Percentiles rank a stretch among this genome's conserved stretches.
Evolutionary conservation across 1,140 invertebrate species (phyloP).

Genomic region (Penaeus chinensis): DNA sequence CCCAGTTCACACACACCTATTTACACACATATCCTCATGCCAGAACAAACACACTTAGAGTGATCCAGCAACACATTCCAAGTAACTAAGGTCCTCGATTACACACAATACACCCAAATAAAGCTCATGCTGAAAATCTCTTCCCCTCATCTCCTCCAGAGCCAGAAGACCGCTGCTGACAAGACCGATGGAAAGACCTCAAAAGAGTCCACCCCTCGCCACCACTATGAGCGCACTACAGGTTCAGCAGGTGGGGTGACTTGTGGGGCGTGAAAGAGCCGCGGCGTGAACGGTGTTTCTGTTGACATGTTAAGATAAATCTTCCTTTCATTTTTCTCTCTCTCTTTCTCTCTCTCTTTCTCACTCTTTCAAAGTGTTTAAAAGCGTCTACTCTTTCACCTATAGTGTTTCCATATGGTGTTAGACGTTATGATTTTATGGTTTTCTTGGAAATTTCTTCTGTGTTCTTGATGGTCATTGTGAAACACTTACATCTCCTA

Average conservation of each 20-base stretch:
- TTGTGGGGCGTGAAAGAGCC: no score
- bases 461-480: not conserved
- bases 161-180: slow-evolving; percentile 47
- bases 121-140: not conserved
- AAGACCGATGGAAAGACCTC: slow-evolving; percentile 61
- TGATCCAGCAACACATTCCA: no score
- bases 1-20: not conserved
- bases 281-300: no score
- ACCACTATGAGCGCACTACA: slow-evolving; percentile 63
- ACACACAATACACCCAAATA: no score
- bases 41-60: not conserved
- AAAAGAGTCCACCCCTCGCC: slow-evolving; percentile 62
- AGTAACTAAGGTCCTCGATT: no score
- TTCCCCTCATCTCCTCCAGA: slow-evolving; percentile 21
- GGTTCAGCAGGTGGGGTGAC: slow-evolving; percentile 54
- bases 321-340: not conserved
- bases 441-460: not conserved
- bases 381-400: no score
- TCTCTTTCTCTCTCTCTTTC: not conserved
- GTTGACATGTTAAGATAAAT: slow-evolving; percentile 1
- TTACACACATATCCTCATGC: not conserved
- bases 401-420: not conserved
- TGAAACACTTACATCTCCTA: not conserved
- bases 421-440: slow-evolving; percentile 13
- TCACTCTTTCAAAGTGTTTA: slow-evolving; percentile 12